Evolutionary conservation across 2,113 vertebrate genomes (phyloP).

Genomic region (Sterna hirundo): DNA sequence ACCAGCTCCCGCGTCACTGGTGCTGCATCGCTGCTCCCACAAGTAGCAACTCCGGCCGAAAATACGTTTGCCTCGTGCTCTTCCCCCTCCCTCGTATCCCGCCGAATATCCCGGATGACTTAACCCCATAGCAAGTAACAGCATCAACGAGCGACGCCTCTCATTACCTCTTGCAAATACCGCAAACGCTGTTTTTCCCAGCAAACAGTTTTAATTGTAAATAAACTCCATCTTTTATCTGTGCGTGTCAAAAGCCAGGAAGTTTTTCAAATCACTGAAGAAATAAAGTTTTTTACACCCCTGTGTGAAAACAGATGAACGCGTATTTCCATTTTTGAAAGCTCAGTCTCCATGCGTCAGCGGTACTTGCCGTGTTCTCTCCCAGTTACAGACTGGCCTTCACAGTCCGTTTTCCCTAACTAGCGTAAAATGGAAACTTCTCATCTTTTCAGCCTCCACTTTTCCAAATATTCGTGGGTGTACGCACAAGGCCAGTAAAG

Average conservation of each 20-base stretch:
- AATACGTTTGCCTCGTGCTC: neutral
- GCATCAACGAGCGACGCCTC: neutral
- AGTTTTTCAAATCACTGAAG: neutral
- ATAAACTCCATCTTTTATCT: neutral
- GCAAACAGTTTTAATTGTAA: neutral
- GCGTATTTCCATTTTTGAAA: neutral
- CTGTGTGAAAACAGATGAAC: neutral
- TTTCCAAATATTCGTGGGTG: neutral
- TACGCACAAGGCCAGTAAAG: neutral
- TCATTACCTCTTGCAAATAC: neutral
- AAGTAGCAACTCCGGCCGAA: neutral
- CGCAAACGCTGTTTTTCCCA: neutral
- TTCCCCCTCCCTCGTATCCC: neutral
- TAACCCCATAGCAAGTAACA: neutral
- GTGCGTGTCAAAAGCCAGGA: neutral
- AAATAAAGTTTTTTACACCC: neutral
- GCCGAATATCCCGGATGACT: neutral
- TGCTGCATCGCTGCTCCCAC: neutral
- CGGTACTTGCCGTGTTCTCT: neutral
- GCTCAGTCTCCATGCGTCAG: neutral
- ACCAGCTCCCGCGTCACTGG: rapidly evolving
- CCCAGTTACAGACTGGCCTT: neutral
- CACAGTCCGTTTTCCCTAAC: neutral
- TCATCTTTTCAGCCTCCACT: neutral
- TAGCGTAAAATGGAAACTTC: neutral